Percentiles rank a stretch among this genome's conserved stretches.
Conservation (phyloP, 1,140 invertebrate genomes). For the Drosophila ohnishii region DNA sequence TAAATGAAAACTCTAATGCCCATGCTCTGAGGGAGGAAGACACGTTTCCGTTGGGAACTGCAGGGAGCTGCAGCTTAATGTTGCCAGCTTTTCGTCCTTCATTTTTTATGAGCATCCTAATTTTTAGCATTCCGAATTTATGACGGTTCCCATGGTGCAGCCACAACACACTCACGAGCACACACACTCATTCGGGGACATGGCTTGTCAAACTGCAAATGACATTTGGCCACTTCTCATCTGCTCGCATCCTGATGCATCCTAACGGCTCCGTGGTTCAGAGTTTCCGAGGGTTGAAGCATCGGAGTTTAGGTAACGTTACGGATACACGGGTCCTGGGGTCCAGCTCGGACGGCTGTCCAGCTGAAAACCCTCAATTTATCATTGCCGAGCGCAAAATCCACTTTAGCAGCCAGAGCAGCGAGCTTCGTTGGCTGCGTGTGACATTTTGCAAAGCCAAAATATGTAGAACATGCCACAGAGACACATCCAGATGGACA, state of each 20-base stretch:
- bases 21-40: background rate
- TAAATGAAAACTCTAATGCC: background rate
- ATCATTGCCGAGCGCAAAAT: constrained; percentile 79
- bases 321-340: constrained; percentile 41
- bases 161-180: constrained; percentile 7
- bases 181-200: constrained; percentile 12
- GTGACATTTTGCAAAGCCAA: constrained; percentile 79
- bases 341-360: constrained; percentile 27
- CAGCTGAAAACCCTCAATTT: constrained; percentile 70
- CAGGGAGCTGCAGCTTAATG: constrained; percentile 4
- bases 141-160: constrained; percentile 41
- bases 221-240: constrained; percentile 79
- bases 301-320: constrained; percentile 50
- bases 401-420: constrained; percentile 60
- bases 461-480: constrained; percentile 79
- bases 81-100: constrained; percentile 17
- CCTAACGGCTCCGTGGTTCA: constrained; percentile 4
- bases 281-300: constrained; percentile 33
- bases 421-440: constrained; percentile 72
- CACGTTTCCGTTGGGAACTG: constrained; percentile 1
- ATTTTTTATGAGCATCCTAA: constrained; percentile 36
- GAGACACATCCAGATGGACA: constrained; percentile 43
- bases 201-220: constrained; percentile 73
- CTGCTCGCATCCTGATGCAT: constrained; percentile 35
- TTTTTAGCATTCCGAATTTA: constrained; percentile 39